Base-by-base conservation (phyloP, 2,888 invertebrate genomes). In the Allacma fusca region DNA sequence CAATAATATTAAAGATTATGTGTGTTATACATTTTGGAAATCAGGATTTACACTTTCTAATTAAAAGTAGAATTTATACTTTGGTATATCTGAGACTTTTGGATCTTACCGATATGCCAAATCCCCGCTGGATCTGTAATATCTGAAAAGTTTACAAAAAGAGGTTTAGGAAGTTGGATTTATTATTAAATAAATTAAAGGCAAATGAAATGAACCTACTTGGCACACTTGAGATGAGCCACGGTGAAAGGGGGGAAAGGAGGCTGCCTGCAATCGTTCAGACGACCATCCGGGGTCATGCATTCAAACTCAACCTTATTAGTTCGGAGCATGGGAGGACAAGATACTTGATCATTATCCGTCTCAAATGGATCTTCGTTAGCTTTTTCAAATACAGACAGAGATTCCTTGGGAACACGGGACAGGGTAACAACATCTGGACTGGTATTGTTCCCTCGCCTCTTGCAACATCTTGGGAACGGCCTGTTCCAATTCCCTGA, bases 251-350 rank as follows among this genome's bases (percentile, higher is more conserved):
- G 80, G 4, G 78, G 78, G n/a, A 74, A 59, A 0, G 78, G 80
- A 34, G 74, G 76, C 19, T 64, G 23, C 26, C 74, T 73, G 26
- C 80, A 80, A 34, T 80, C 64, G 70, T 69, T 78, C 5, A 78
- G 21, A 4, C 75, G 23, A 16, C 80, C 80, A 67, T 76, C 75
- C 13, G 76, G 78, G 7, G 70, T 76, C 23, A 78, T 50, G 21
- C 80, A 80, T 57, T 80, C 80, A 50, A 78, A 80, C 28, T 76
- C 80, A 1, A 80, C 76, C 40, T 78, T 80, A 21, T 78, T 80
- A 1, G 80, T 78, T 34, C 64, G 13, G 21, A 59, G 16, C 16
- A 77, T 24, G 23, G 76, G 67, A 21, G 80, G 78, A 67, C 80
- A 80, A 0, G 80, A 80, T 19, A 76, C 24, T 7, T 9, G 23